Evolutionary conservation across 2,113 vertebrate species (phyloP).

Genomic region (Oryzias curvinotus): DNA sequence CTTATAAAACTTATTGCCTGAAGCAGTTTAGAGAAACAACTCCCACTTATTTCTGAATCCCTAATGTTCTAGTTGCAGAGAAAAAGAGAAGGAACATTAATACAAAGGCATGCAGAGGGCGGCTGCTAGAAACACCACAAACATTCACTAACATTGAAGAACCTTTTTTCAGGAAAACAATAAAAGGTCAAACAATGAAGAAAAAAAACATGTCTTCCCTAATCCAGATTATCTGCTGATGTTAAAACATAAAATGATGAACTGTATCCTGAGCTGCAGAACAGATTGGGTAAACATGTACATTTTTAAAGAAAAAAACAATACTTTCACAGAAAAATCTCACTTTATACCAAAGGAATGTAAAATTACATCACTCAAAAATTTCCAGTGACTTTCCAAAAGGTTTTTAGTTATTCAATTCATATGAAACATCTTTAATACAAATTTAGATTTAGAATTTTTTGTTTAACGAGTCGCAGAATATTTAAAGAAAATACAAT

Average conservation of each 20-base stretch:
- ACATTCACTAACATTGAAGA: too few relatives aligned
- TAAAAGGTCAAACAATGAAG: too few relatives aligned
- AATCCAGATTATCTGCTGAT: slow-evolving; percentile 47
- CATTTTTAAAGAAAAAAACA: slow-evolving; percentile 34
- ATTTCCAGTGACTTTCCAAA: too few relatives aligned
- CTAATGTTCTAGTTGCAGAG: slow-evolving; percentile 58
- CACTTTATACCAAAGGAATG: slow-evolving; percentile 18
- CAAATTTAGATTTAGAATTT: too few relatives aligned
- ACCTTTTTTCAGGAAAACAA: too few relatives aligned
- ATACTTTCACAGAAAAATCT: slow-evolving; percentile 15
- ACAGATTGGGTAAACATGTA: slow-evolving; percentile 48
- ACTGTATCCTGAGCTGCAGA: slow-evolving; percentile 72
- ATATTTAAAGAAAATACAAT: too few relatives aligned
- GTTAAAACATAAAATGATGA: slow-evolving; percentile 48
- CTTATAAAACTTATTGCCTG: slow-evolving; percentile 74
- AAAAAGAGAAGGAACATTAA: slow-evolving; percentile 34
- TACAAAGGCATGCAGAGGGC: slow-evolving; percentile 59
- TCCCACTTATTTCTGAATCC: slow-evolving; percentile 56
- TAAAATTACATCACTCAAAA: too few relatives aligned
- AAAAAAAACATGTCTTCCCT: slow-evolving; percentile 13
- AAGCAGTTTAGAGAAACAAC: slow-evolving; percentile 60
- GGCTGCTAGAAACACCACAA: slow-evolving; percentile 40
- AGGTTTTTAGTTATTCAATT: too few relatives aligned
- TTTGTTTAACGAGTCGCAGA: too few relatives aligned
- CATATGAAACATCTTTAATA: too few relatives aligned